Base-by-base conservation (phyloP, 92 coral and sea anemone species). In the Phenganax stokvisi region DNA sequence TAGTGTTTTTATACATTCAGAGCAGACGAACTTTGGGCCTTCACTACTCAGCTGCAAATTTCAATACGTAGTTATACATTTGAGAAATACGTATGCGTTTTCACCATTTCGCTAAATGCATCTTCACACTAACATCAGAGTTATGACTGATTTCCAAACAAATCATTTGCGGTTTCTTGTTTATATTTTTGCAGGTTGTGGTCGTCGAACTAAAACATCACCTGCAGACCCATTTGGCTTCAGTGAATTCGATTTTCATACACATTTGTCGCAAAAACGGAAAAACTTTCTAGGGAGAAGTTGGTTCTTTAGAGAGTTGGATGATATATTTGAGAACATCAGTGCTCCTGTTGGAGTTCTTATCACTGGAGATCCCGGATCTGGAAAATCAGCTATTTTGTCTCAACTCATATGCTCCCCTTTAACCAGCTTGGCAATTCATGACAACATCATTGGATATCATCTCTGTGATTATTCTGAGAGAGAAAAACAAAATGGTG, bases 321-420 rank as follows among this genome's bases (percentile, higher is more conserved):
- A 85, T 66, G 77, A 75, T 57, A 44, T 75, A 2, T 56, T 87
- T 51, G 71, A 56, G 31, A 54, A 65, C 3, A 63, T 0, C 12
- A 10, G 56, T 56, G 57, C 54, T 11, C 62, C 51, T 10, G 12
- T 76, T 64, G 90, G 89, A 7, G 87, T 84, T 12, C 53, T 91
- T 9, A 78, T 91, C 16, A 58, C 80, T 58, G 97, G 92, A 0
- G 87, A 88, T 27, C 97, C 97, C 25, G 97, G 97, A 6, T 75
- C 87, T 11, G 97, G 97, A 37, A 91, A 91, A 81, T 89, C 97
- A 13, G 91, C 97, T 7, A 51, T 93, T 20, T 71, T 89, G 29
- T 86, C 97, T n/a, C 85, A 91, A 17, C 70, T 93, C 55, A 85
- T 93, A 71, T 91, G 97, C 73, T 93, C 97, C 17, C 84, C 87